Evolutionary conservation across 2,888 invertebrate species (phyloP).

Genomic region (Drosophila austrosaltans): DNA sequence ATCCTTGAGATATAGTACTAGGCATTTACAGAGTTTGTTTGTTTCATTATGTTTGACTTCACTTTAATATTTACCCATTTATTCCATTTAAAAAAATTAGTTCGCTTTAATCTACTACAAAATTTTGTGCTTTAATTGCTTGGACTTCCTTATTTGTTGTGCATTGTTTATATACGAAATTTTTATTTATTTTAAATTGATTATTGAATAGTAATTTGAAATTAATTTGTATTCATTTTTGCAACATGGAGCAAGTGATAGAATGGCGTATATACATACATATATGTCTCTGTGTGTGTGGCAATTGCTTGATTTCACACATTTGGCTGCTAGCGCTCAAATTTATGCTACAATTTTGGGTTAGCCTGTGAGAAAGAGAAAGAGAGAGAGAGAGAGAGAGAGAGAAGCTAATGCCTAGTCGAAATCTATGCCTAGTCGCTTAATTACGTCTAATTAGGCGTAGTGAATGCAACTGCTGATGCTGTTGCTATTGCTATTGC

Average conservation of each 20-base stretch:
- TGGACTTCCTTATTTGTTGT: neutral
- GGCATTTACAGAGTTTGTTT: no score
- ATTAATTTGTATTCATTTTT: constrained; percentile 8
- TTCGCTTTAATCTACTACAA: no score
- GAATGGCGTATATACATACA: neutral
- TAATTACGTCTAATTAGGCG: constrained; percentile 73
- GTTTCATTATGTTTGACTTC: no score
- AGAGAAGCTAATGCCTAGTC: constrained; percentile 15
- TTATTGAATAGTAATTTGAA: constrained; percentile 11
- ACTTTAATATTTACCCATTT: no score
- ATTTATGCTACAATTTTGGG: constrained; percentile 47
- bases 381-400: constrained; percentile 1
- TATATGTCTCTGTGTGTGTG: neutral
- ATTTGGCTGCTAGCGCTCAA: constrained; percentile 35
- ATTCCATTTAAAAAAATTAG: no score
- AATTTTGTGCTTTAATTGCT: no score
- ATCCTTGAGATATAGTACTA: no score
- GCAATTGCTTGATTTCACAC: constrained; percentile 14
- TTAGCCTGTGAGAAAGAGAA: constrained; percentile 30
- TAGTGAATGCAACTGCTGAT: constrained; percentile 53
- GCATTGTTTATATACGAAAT: neutral
- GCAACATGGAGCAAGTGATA: neutral
- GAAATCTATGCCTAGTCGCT: constrained; percentile 64
- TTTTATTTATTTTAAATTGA: constrained; percentile 7
- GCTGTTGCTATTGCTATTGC: constrained; percentile 48